A percentile compares a stretch with the other conserved stretches of the same genome.
Evolutionary conservation across 2,797 vertebrate species (phyloP).

Genomic region (Microctenopoma steveboyesi): DNA sequence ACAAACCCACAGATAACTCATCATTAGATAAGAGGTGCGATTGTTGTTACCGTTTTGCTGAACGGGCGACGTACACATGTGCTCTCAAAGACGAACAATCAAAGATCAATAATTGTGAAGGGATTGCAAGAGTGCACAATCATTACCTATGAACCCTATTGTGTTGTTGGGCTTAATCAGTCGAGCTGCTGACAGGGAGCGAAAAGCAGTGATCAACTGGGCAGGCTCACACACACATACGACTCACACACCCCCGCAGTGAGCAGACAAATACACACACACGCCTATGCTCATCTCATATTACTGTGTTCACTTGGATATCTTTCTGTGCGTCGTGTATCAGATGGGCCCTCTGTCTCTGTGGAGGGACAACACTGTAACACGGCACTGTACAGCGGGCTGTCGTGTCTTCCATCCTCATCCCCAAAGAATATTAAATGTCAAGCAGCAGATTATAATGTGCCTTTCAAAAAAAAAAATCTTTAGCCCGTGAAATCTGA

Average conservation of each 20-base stretch:
- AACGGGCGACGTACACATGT: constrained; percentile 77
- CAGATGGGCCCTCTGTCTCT: constrained; percentile 74
- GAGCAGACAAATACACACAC: constrained; percentile 52
- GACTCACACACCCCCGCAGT: constrained; percentile 70
- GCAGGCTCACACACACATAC: constrained; percentile 68
- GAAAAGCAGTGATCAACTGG: constrained; percentile 70
- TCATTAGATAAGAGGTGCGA: constrained; percentile 60
- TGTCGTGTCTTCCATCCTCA: constrained; percentile 65
- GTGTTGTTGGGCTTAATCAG: constrained; percentile 84
- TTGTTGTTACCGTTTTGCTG: constrained; percentile 63
- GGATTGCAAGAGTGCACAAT: constrained; percentile 86
- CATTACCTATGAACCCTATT: constrained; percentile 85
- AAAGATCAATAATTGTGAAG: constrained; percentile 86
- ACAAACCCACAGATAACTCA: constrained; percentile 47
- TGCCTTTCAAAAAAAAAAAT: constrained; percentile 57
- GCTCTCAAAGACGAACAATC: constrained; percentile 80
- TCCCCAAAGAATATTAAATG: constrained; percentile 78
- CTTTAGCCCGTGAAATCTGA: constrained; percentile 25
- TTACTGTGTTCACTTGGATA: constrained; percentile 78
- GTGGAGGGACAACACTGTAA: constrained; percentile 76
- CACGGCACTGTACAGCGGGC: constrained; percentile 68
- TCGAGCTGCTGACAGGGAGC: constrained; percentile 78
- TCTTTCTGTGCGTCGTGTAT: constrained; percentile 75
- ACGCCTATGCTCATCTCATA: constrained; percentile 58
- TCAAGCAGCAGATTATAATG: constrained; percentile 71